Evolutionary conservation across 2,113 vertebrate genomes (phyloP).

Genomic region (Brachypteracias leptosomus): DNA sequence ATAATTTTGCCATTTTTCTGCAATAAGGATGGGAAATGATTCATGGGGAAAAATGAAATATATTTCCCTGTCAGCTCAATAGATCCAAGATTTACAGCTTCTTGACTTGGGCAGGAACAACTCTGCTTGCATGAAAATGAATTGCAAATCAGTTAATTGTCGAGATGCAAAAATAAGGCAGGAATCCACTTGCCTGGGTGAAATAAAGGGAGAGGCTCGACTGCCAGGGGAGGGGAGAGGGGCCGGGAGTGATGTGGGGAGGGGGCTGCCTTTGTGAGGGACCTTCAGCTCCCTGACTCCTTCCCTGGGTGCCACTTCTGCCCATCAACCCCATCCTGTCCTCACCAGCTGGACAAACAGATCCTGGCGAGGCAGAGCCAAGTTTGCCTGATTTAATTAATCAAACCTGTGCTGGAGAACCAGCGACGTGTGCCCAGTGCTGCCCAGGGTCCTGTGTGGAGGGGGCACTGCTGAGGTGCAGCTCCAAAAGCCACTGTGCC

Average conservation of each 20-base stretch:
- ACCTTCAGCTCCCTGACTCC: neutral
- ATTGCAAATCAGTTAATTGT: slow-evolving; percentile 77
- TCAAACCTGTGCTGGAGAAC: neutral
- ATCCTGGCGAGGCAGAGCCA: neutral
- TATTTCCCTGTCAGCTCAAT: slow-evolving; percentile 78
- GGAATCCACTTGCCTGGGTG: neutral
- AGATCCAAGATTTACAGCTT: slow-evolving; percentile 81
- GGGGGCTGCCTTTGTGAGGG: neutral
- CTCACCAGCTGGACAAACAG: neutral
- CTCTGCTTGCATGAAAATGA: slow-evolving; percentile 77
- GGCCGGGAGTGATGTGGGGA: neutral
- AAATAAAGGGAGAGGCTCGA: neutral
- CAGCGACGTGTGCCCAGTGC: no score
- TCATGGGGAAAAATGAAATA: slow-evolving; percentile 81
- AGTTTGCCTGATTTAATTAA: neutral
- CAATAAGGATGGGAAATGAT: slow-evolving; percentile 81
- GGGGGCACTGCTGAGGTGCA: no score
- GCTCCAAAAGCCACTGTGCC: no score
- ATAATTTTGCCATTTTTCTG: slow-evolving; percentile 84
- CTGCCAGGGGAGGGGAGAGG: neutral
- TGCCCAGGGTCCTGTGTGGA: no score
- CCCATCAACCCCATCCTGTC: neutral
- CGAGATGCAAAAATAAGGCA: slow-evolving; percentile 33
- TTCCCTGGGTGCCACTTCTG: neutral
- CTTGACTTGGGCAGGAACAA: slow-evolving; percentile 76